These are phyloP conservation scores for Clanis bilineata DNA, from an alignment of 2,888 invertebrate genomes.

Conservation along the genomic window DNA sequence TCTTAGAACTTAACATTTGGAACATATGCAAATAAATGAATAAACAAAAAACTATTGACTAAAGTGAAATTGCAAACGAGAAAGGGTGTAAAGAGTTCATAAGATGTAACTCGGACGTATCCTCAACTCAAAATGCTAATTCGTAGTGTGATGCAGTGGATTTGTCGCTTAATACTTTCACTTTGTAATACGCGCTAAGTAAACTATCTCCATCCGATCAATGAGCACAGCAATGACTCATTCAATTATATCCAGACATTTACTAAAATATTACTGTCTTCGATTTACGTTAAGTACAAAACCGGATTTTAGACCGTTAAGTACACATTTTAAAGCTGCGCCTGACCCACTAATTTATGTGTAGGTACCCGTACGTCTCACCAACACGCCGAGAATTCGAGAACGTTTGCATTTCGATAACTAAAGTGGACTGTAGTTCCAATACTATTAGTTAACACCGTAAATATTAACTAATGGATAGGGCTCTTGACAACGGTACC, in stretches of 20 bases:
- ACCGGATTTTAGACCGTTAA: constrained; percentile 72
- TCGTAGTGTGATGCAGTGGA: constrained; percentile 32
- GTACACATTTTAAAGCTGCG: constrained; percentile 53
- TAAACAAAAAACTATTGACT: not conserved
- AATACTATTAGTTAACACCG: constrained; percentile 39
- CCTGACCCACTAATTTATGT: constrained; percentile 66
- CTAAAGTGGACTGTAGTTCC: constrained; percentile 40
- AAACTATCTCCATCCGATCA: constrained; percentile 37
- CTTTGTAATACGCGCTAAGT: constrained; percentile 49
- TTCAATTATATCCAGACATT: constrained; percentile 29
- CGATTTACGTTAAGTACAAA: constrained; percentile 42
- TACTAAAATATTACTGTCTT: constrained; percentile 37
- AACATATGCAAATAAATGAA: not conserved
- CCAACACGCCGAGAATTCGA: constrained; percentile 36
- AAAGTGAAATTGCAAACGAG: not conserved
- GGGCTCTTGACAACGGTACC: constrained; percentile 43
- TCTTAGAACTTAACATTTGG: not conserved
- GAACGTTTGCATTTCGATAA: constrained; percentile 61
- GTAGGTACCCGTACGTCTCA: constrained; percentile 18
- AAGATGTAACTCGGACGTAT: constrained; percentile 18
- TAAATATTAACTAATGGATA: constrained; percentile 40
- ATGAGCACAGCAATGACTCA: constrained; percentile 40
- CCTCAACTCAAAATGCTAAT: constrained; percentile 32
- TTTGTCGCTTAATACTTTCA: constrained; percentile 56
- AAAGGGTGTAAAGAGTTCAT: constrained; percentile 5